Percentiles rank a stretch among this genome's conserved stretches.
These are phyloP conservation scores for Passer montanus DNA, from an alignment of 2,113 vertebrate species.

Conservation along the genomic window DNA sequence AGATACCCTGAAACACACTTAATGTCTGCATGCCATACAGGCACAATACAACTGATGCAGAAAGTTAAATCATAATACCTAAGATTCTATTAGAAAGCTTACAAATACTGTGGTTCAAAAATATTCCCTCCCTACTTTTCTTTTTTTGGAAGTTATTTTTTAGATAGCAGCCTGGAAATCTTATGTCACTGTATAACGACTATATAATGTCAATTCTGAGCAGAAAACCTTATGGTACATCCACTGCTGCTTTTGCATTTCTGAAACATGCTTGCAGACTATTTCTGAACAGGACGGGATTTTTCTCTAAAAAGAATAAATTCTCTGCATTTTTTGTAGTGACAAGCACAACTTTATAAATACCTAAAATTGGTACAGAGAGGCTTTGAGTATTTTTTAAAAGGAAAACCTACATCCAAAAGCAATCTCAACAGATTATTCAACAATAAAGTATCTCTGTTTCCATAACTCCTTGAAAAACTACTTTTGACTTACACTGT, in stretches of 20 bases:
- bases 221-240: not conserved
- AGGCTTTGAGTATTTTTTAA: not conserved
- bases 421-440: not conserved
- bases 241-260: not conserved
- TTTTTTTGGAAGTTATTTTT: not conserved
- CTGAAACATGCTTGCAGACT: not conserved
- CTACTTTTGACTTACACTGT: not conserved
- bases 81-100: not conserved
- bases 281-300: not conserved
- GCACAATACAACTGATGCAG: not conserved
- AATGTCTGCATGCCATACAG: not conserved
- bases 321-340: not conserved
- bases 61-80: not conserved
- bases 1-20: not conserved
- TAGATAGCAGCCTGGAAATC: not conserved
- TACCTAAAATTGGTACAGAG: not conserved
- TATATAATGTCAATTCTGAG: not conserved
- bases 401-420: not conserved
- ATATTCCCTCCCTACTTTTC: fast-evolving
- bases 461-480: not conserved
- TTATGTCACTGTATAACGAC: not conserved
- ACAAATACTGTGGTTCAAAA: not conserved
- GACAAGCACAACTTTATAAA: not conserved
- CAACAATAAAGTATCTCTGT: not conserved
- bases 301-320: not conserved